Percentiles rank a stretch among this genome's conserved stretches.
These are phyloP conservation scores for Suillia variegata DNA, from an alignment of 2,888 invertebrate genomes.

Conservation along the genomic window DNA sequence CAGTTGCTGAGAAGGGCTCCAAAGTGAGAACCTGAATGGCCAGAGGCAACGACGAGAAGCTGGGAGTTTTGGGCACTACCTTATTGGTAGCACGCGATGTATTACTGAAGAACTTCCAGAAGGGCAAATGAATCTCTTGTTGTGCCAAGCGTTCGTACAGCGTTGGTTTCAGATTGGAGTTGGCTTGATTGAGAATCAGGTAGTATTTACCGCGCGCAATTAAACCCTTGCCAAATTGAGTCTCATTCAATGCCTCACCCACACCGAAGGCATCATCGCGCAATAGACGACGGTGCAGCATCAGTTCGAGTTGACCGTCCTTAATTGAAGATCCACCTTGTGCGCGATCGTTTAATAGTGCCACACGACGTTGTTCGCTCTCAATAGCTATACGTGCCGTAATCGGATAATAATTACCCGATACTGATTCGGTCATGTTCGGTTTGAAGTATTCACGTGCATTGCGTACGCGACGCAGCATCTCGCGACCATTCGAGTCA, in stretches of 20 bases:
- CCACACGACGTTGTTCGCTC: slow-evolving; percentile 62
- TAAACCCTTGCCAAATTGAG: slow-evolving; percentile 70
- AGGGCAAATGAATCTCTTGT: slow-evolving; percentile 65
- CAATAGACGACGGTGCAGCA: slow-evolving; percentile 83
- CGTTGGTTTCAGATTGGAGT: slow-evolving; percentile 21
- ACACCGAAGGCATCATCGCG: slow-evolving; percentile 94
- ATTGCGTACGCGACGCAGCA: slow-evolving; percentile 71
- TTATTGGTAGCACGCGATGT: slow-evolving; percentile 60
- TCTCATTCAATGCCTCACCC: slow-evolving; percentile 86
- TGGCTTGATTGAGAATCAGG: slow-evolving; percentile 56
- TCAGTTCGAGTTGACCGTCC: slow-evolving; percentile 80
- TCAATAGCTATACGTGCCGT: slow-evolving; percentile 78
- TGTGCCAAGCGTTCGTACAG: slow-evolving; percentile 63
- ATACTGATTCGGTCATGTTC: slow-evolving; percentile 71
- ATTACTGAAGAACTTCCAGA: slow-evolving; percentile 69
- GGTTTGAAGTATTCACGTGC: slow-evolving; percentile 77
- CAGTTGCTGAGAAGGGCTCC: slow-evolving; percentile 73
- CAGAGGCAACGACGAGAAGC: slow-evolving; percentile 63
- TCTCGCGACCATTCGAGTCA: slow-evolving; percentile 91
- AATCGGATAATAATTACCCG: slow-evolving; percentile 94
- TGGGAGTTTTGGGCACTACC: slow-evolving; percentile 25
- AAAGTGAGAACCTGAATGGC: slow-evolving; percentile 79
- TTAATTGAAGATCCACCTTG: slow-evolving; percentile 79
- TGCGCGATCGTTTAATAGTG: slow-evolving; percentile 73
- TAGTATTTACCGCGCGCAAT: slow-evolving; percentile 75